Evolutionary conservation across 2,113 vertebrate genomes (phyloP).

Genomic region (Echinops telfairi): DNA sequence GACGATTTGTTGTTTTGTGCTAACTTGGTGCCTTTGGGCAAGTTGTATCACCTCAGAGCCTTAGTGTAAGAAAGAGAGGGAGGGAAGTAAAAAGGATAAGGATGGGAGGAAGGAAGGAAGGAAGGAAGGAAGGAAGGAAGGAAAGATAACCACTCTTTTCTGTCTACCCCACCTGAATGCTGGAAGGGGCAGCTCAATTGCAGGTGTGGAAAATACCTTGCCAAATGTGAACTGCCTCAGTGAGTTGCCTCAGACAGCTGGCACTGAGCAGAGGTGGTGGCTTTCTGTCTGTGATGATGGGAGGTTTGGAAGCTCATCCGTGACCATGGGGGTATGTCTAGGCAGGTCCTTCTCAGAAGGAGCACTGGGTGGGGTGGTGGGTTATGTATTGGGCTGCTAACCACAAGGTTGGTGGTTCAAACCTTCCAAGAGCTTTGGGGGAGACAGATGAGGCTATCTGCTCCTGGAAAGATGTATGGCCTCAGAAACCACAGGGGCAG

Average conservation of each 20-base stretch:
- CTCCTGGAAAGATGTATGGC: no score
- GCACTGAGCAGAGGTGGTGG: not conserved
- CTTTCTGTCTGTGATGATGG: not conserved
- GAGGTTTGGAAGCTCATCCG: not conserved
- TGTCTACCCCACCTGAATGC: not conserved
- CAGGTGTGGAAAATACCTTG: conserved; percentile 22
- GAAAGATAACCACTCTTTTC: conserved; percentile 43
- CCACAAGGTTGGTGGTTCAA: no score
- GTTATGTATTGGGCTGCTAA: no score
- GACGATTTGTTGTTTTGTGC: not conserved
- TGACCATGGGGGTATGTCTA: not conserved
- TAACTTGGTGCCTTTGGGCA: conserved; percentile 34
- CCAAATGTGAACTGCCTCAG: conserved; percentile 10
- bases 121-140: not conserved
- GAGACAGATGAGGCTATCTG: no score
- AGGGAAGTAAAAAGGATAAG: no score
- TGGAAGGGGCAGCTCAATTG: conserved; percentile 41
- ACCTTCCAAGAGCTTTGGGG: no score
- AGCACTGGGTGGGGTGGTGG: no score
- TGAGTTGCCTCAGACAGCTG: not conserved
- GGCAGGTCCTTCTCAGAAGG: not conserved
- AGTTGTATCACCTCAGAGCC: conserved; percentile 35
- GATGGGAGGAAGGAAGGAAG: no score
- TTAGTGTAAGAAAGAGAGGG: not conserved
- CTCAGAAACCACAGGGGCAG: no score